Evolutionary conservation across 1,140 invertebrate genomes (phyloP), one percentile per base, ranked within the genome.

Genomic region (Drosophila saltans): DNA sequence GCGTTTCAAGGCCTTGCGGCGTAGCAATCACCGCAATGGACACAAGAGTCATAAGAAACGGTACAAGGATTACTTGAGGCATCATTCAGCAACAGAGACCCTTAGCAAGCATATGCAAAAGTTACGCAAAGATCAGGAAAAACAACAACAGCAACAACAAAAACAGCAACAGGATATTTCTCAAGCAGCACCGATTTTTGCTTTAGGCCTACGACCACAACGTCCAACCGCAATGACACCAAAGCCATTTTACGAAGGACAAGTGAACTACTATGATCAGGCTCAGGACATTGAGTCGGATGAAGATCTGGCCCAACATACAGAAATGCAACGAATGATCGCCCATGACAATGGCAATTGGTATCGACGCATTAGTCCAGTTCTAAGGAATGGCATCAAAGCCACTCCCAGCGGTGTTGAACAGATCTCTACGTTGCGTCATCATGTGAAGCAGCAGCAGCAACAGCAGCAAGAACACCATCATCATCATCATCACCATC

Each of bases 21-120:
- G 90, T 52, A 91, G 69, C 63, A 81, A 59, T 73, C 80, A 77
- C 60, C 78, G 72, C 39, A 78, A 76, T 24, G 90, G 90, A 2
- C 90, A 91, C 79, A 91, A 89, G 78, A 86, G 43, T 24, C 83
- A 91, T 75, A 91, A 91, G 74, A 91, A 91, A 57, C 80, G 81
- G 30, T 91, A 91, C 64, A 91, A 91, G 77, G 82, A 91, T 67
- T 91, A 88, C 43, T 70, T 91, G 45, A 77, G 71, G 68, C 66
- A 79, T 39, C 78, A 69, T 30, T 39, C 57, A 11, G 10, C 60
- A 41, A 11, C 2, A 33, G 33, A 57, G 16, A 39, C 10, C 11
- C 3, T 3, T 45, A 52, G 4, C 10, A 28, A 7, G 2, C 76
- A 81, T 21, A 67, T 69, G 1, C 58, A 68, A 11, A 84, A 78